Evolutionary conservation across 2,113 vertebrate genomes (phyloP).

Genomic region (Heloderma charlesbogerti): DNA sequence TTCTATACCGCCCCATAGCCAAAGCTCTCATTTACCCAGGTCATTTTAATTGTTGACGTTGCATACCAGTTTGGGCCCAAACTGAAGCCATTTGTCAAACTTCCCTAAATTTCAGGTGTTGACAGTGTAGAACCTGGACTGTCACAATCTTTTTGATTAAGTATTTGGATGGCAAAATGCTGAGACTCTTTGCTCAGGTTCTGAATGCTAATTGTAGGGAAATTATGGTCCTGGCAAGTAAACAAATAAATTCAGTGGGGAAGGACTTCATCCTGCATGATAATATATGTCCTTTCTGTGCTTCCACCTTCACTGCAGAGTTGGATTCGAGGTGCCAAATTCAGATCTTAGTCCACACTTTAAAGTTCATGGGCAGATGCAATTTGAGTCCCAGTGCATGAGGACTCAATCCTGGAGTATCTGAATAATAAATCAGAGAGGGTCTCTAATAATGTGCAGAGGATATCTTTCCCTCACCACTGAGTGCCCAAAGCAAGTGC

Average conservation of each 20-base stretch:
- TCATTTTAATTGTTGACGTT: neutral
- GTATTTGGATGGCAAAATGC: neutral
- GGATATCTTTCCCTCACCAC: neutral
- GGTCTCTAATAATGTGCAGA: neutral
- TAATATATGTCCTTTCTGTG: conserved; percentile 45
- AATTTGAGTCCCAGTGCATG: neutral
- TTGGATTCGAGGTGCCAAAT: conserved; percentile 33
- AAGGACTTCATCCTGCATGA: conserved; percentile 27
- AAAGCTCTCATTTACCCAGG: no score
- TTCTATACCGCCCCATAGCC: no score
- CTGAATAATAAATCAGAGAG: neutral
- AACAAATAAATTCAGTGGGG: neutral
- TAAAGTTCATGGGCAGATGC: conserved; percentile 2
- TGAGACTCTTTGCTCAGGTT: neutral
- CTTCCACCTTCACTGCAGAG: conserved; percentile 28
- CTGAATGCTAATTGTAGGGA: conserved; percentile 38
- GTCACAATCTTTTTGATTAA: conserved; percentile 4
- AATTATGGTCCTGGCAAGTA: conserved; percentile 6
- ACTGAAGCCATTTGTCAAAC: neutral
- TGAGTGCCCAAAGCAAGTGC: conserved; percentile 23
- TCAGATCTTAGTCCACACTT: neutral
- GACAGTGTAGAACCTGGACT: neutral
- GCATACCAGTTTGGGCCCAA: neutral
- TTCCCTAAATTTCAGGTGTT: neutral
- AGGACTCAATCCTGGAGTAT: neutral